Base-by-base conservation (phyloP, 2,797 vertebrate species). In the Syngnathus rostellatus region DNA sequence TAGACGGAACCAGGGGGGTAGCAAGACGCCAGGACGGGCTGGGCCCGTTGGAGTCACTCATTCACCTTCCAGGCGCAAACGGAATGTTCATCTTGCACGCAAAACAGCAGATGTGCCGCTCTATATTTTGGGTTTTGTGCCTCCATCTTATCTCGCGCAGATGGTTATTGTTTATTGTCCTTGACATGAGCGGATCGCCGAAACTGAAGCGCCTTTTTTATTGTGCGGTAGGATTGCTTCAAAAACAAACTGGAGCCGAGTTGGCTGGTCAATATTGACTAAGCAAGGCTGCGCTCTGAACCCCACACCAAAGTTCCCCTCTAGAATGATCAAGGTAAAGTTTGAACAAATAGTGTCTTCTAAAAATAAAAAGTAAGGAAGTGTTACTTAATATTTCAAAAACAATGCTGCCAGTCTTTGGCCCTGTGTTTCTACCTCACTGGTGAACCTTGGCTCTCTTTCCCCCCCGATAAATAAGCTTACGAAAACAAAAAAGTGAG, bases 391-490 rank as follows among this genome's bases (percentile, higher is more conserved):
- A 12, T 54, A 6, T 57, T 6, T 37, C 16, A 37, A 37, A 57
- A 6, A 57, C 14, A 54, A 54, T 54, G 21, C 5, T 25, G 3
- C 21, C 23, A 25, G 21, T 57, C 5, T 17, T 37, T 31, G 25
- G 17, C 12, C 4, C 59, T 61, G 19, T 41, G 59, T 41, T 43
- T 23, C 39, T 12, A 12, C n/a, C 72, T 40, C 58, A 70, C 74
- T 70, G 72, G 69, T 80, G 75, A 77, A 81, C 78, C 71, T n/a
- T 62, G 1, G 63, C 78, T 55, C 74, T 76, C 23, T 77, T 75
- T 73, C 62, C 77, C 66, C 66, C 62, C 77, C 66, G 79, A 79
- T 75, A 80, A 84, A 82, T 74, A 68, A 79, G 79, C 77, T 83
- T 75, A 80, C 61, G 25, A 46, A 66, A 66, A 60, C 48, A 75